Conservation (phyloP, 2,797 vertebrate genomes). For the Ficedula albicollis region DNA sequence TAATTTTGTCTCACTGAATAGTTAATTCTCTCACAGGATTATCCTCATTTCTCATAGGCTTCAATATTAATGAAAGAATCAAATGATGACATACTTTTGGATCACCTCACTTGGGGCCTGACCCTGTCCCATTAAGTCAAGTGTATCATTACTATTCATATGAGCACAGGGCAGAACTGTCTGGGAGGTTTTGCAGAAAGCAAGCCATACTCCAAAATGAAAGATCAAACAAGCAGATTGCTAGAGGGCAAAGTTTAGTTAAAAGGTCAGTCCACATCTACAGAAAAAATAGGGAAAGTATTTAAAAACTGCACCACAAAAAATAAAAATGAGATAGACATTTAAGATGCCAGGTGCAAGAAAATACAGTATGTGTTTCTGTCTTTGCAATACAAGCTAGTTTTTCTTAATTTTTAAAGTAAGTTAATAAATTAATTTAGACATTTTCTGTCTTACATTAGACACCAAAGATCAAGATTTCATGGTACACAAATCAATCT, state of each 20-base stretch:
- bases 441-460: not conserved
- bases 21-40: not conserved
- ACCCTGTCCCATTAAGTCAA: not conserved
- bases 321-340: not conserved
- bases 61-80: not conserved
- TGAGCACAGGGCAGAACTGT: not conserved
- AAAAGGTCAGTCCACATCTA: not conserved
- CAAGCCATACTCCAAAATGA: not conserved
- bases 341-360: not conserved
- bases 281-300: not conserved
- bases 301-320: not conserved
- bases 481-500: rapidly evolving
- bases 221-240: not conserved
- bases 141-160: not conserved
- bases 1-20: conserved; percentile 21
- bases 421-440: not conserved
- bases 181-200: not conserved
- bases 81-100: conserved; percentile 27
- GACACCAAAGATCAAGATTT: not conserved
- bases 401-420: not conserved
- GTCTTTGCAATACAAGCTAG: not conserved
- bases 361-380: not conserved
- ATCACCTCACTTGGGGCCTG: not conserved
- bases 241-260: not conserved
- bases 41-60: not conserved